Evolutionary conservation across 2,113 vertebrate species (phyloP).

Genomic region (Ceyx melanurus): DNA sequence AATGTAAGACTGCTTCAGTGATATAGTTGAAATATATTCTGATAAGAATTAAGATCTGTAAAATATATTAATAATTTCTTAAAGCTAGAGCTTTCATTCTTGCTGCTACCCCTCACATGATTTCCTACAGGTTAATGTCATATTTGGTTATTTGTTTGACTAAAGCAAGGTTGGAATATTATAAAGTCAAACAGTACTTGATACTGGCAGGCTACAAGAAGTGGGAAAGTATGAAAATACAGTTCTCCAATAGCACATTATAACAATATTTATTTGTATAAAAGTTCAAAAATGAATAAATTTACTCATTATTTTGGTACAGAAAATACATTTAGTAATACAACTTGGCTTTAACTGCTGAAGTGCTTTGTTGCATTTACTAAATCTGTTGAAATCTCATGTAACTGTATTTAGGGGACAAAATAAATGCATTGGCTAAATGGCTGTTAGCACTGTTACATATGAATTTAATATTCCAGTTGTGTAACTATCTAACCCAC

Average conservation of each 20-base stretch:
- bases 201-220: not conserved
- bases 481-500: not conserved
- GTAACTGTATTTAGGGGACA: not conserved
- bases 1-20: not conserved
- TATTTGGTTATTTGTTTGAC: not conserved
- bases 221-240: not conserved
- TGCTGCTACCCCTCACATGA: not conserved
- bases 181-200: not conserved
- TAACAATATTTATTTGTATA: not conserved
- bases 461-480: not conserved
- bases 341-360: not conserved
- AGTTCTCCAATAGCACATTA: not conserved
- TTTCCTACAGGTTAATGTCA: not conserved
- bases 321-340: not conserved
- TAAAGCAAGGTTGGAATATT: not conserved
- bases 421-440: not conserved
- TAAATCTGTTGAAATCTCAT: not conserved
- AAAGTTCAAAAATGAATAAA: not conserved
- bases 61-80: not conserved
- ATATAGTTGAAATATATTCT: not conserved
- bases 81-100: not conserved
- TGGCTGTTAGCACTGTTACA: not conserved
- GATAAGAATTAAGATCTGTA: not conserved
- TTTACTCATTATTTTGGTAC: not conserved
- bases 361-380: not conserved